Base-by-base conservation (phyloP, 2,797 vertebrate species). In the Sebastes trivittatus region DNA sequence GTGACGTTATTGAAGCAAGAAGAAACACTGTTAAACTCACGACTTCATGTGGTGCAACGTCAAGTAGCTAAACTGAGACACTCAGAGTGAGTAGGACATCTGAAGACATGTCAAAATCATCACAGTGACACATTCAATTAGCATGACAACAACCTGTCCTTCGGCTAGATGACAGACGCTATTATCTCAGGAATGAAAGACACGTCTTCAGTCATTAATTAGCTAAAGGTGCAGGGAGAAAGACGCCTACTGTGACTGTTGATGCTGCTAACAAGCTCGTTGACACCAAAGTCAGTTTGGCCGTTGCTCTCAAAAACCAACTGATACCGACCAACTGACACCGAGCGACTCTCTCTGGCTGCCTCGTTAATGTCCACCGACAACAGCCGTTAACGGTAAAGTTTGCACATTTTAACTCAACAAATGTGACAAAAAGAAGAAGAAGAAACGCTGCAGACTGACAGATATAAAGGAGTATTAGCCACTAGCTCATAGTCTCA, bases 401-500 rank as follows among this genome's bases (percentile, higher is more conserved):
- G 64, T 87, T 82, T 23, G n/a, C 22, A 36, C 49, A 16, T 67
- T 62, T 68, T n/a, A 42, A 32, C 20, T 10, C 34, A 7, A 36
- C 2, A 13, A 42, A 36, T 1, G 13, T n/a, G 1, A 4, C 1
- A 71, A 7, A 52, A 54, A 20, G 18, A 8, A 20, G 18, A 14
- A 2, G 10, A 14, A 20, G 2, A 23, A 30, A 25, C 0, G n/a
- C 11, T 2, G 25, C 1, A 7, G 1, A 18, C 36, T 1, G 29
- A 5, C 9, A 5, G 3, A 29, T 6, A 74, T 3, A 7, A 58
- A 76, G 0, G 3, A 49, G 20, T 1, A 4, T 22, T 46, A 38
- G 36, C 49, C 60, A 0, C 2, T 70, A 71, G 80, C 79, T 72
- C 23, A 4, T 38, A 11, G 3, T 2, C 94, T 95, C 93, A 96